Conservation (phyloP, 2,797 vertebrate species). For the Esox masquinongy region DNA sequence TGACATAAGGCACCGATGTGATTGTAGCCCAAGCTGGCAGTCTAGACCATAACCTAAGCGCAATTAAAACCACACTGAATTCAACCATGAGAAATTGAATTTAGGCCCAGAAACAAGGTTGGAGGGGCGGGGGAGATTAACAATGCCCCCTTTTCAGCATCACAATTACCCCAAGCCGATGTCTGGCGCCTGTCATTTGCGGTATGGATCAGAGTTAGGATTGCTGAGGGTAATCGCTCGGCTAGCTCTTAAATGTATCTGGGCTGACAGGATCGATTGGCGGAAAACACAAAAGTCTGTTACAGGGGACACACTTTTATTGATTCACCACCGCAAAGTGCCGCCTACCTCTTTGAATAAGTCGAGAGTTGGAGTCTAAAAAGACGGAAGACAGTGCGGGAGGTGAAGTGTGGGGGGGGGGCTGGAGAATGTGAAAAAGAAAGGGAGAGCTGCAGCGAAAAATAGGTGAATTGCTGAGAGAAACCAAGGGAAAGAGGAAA, state of each 20-base stretch:
- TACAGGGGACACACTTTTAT: constrained; percentile 73
- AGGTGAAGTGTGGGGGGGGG: too few species aligned
- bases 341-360: constrained; percentile 61
- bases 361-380: constrained; percentile 48
- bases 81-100: constrained; percentile 37
- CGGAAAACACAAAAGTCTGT: constrained; percentile 75
- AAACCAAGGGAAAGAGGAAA: neutral
- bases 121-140: constrained; percentile 44
- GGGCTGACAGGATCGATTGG: constrained; percentile 72
- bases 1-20: neutral
- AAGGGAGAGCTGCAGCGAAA: constrained; percentile 10
- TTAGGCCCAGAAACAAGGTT: constrained; percentile 25
- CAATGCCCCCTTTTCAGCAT: constrained; percentile 52
- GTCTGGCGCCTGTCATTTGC: constrained; percentile 71
- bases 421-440: too few species aligned
- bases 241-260: constrained; percentile 68
- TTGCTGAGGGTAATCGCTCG: constrained; percentile 66
- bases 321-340: constrained; percentile 70
- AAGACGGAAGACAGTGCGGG: constrained; percentile 9
- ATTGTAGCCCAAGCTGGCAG: constrained; percentile 16
- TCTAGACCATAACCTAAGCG: constrained; percentile 2
- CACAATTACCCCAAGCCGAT: constrained; percentile 70
- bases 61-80: constrained; percentile 26
- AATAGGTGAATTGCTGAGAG: neutral
- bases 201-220: constrained; percentile 65